phyloP scores from a whole-genome alignment of 2,888 invertebrate species.

The Dimorphilus gyrociliatus region DNA sequence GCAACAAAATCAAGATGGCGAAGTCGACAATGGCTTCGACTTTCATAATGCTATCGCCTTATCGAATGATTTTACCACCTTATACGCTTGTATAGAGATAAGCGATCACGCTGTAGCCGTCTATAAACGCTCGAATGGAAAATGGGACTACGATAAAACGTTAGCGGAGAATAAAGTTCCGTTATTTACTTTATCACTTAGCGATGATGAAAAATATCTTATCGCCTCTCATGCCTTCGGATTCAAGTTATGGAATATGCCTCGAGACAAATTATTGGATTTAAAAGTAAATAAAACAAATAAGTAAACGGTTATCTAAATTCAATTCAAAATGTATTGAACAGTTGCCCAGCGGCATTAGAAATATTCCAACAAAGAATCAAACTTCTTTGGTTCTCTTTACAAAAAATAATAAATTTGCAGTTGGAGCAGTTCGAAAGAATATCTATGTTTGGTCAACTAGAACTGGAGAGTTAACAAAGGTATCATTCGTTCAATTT shows the following conservation, averaged over 20 bases:
- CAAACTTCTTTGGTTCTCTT: slow-evolving; percentile 81
- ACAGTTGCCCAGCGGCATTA: slow-evolving; percentile 48
- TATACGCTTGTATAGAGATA: slow-evolving; percentile 35
- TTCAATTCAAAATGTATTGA: no score
- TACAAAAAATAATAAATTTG: slow-evolving; percentile 72
- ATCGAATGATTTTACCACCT: slow-evolving; percentile 16
- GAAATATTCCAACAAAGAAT: slow-evolving; percentile 82
- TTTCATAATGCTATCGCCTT: slow-evolving; percentile 33
- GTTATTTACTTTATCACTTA: slow-evolving; percentile 49
- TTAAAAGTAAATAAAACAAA: not conserved
- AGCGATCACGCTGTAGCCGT: slow-evolving; percentile 31
- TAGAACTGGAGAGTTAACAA: slow-evolving; percentile 34
- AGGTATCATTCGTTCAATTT: slow-evolving; percentile 1
- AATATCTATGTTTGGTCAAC: slow-evolving; percentile 87
- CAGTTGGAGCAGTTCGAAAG: slow-evolving; percentile 83
- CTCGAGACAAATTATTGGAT: slow-evolving; percentile 17
- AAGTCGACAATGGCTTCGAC: slow-evolving; percentile 25
- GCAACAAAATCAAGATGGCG: slow-evolving; percentile 10
- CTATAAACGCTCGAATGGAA: slow-evolving; percentile 15
- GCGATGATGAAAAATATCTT: slow-evolving; percentile 60
- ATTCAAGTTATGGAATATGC: slow-evolving; percentile 38
- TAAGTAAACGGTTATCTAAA: no score
- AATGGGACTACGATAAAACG: slow-evolving; percentile 27
- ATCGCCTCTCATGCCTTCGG: slow-evolving; percentile 46
- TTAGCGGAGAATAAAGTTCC: slow-evolving; percentile 26